These are phyloP conservation scores for Heliconius hortense DNA, from an alignment of 2,888 invertebrate genomes.

Conservation along the genomic window DNA sequence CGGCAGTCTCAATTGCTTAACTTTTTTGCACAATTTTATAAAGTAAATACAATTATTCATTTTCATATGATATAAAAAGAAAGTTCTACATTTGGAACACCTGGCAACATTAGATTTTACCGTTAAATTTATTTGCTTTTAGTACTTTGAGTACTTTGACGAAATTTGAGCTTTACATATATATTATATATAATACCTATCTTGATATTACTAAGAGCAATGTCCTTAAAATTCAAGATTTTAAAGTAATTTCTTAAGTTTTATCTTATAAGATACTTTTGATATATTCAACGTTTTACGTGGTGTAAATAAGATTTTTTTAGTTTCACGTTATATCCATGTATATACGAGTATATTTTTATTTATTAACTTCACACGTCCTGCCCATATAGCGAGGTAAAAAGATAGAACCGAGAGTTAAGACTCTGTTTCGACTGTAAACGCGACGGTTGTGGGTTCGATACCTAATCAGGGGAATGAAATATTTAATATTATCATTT, in stretches of 20 bases:
- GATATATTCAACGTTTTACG: background rate
- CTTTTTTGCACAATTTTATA: too few species aligned
- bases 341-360: too few species aligned
- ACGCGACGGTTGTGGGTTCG: too few species aligned
- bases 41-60: background rate
- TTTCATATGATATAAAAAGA: background rate
- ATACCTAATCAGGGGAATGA: too few species aligned
- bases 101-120: constrained; percentile 8
- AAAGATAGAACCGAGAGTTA: too few species aligned
- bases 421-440: too few species aligned
- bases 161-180: background rate
- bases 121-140: constrained; percentile 11
- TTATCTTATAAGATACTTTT: background rate
- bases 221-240: background rate
- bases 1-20: too few species aligned
- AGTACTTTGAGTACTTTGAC: constrained; percentile 18
- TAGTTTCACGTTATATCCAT: background rate
- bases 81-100: constrained; percentile 6
- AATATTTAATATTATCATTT: too few species aligned
- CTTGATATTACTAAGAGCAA: constrained; percentile 4
- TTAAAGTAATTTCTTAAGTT: background rate
- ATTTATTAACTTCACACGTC: too few species aligned
- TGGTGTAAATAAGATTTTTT: background rate
- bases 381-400: too few species aligned
- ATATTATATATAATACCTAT: background rate